Percentiles rank a stretch among this genome's conserved stretches.
Evolutionary conservation across 1,140 invertebrate species (phyloP).

Genomic region (Lysiphlebus fabarum): DNA sequence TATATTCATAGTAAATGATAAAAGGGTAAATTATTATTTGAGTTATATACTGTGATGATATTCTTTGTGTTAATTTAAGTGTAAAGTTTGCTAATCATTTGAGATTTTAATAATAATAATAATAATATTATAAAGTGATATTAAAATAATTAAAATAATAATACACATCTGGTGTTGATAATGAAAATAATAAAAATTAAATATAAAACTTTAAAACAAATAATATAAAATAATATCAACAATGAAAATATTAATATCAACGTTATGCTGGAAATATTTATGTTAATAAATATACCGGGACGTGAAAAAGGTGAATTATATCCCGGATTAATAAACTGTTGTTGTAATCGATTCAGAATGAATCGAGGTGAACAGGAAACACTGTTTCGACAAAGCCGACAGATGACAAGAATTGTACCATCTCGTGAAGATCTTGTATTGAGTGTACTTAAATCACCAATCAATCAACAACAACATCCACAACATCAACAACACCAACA

Average conservation of each 20-base stretch:
- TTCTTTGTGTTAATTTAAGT: no score
- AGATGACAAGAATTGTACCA: conserved; percentile 50
- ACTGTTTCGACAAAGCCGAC: conserved; percentile 60
- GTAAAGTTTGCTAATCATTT: no score
- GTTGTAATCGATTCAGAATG: conserved; percentile 52
- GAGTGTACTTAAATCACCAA: conserved; percentile 60
- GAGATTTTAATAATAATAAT: no score
- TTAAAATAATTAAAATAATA: no score
- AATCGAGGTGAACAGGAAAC: conserved; percentile 64
- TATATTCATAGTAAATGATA: no score
- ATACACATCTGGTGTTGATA: no score
- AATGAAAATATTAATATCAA: conserved; percentile 13
- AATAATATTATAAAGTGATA: no score
- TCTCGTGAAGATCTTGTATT: conserved; percentile 58
- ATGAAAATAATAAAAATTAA: no score
- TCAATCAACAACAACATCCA: conserved; percentile 49
- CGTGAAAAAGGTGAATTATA: conserved; percentile 42
- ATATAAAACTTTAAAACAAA: neutral
- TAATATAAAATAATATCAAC: neutral
- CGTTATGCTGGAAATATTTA: conserved; percentile 44
- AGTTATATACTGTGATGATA: no score
- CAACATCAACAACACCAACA: conserved; percentile 24
- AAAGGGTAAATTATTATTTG: no score
- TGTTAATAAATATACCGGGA: conserved; percentile 41
- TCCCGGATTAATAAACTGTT: conserved; percentile 37